These are phyloP conservation scores for rabbit (Oryctolagus cuniculus) DNA, from an alignment of 2,113 vertebrate genomes.

Conservation along the genomic window mOryCun1.1 NC_091434.1:175085001-175085500, in stretches of 20 bases:
- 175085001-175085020: not conserved
- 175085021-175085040: accelerated
- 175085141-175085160: not conserved
- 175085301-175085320: not conserved
- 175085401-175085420: not conserved
- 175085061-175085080: not conserved
- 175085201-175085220: not conserved
- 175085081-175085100: not conserved
- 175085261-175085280: not conserved
- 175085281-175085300: not conserved
- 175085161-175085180: too few species aligned
- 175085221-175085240: not conserved
- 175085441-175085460: not conserved
- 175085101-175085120: not conserved
- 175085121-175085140: not conserved
- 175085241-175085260: not conserved
- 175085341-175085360: not conserved
- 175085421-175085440: not conserved
- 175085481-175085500: not conserved
- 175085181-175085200: accelerated
- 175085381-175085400: not conserved
- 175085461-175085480: too few species aligned
- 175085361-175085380: not conserved
- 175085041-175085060: not conserved
- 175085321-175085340: not conserved